phyloP scores from a whole-genome alignment of 2,797 vertebrate species.

The Harpagifer antarcticus region DNA sequence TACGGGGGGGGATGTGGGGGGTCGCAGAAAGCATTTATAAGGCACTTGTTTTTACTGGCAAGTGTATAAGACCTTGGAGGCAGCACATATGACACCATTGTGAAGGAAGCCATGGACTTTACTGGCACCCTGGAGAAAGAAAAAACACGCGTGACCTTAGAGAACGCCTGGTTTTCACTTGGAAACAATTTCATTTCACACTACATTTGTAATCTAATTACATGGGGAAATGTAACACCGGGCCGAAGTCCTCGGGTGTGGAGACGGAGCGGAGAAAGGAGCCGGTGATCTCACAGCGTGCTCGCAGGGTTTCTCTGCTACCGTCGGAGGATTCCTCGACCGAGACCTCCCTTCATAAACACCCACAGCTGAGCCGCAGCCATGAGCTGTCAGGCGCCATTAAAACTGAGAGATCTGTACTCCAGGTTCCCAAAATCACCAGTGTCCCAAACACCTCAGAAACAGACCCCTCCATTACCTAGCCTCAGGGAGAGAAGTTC shows the following conservation, averaged over 20 bases:
- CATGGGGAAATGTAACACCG: constrained; percentile 71
- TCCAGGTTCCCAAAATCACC: constrained; percentile 34
- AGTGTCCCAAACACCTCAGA: constrained; percentile 48
- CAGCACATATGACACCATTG: constrained; percentile 70
- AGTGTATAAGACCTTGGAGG: constrained; percentile 72
- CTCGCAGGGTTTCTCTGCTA: constrained; percentile 57
- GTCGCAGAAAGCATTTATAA: constrained; percentile 68
- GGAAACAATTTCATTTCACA: constrained; percentile 77
- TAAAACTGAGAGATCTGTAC: constrained; percentile 54
- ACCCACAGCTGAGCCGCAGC: constrained; percentile 67
- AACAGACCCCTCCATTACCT: constrained; percentile 57
- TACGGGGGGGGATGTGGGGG: constrained; percentile 23
- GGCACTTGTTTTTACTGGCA: constrained; percentile 82
- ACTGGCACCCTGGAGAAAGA: constrained; percentile 56
- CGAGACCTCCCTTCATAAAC: constrained; percentile 58
- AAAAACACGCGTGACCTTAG: constrained; percentile 45
- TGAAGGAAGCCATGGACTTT: constrained; percentile 64
- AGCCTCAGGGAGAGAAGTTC: constrained; percentile 45
- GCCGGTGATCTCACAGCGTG: constrained; percentile 40
- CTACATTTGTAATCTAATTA: constrained; percentile 82
- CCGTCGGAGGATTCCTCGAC: constrained; percentile 58
- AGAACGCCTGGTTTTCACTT: constrained; percentile 42
- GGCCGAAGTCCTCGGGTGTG: constrained; percentile 36
- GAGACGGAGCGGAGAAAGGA: constrained; percentile 32
- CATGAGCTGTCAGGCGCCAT: constrained; percentile 77